Conservation (phyloP, 2,888 invertebrate species). For the Diarsia dahlii region DNA sequence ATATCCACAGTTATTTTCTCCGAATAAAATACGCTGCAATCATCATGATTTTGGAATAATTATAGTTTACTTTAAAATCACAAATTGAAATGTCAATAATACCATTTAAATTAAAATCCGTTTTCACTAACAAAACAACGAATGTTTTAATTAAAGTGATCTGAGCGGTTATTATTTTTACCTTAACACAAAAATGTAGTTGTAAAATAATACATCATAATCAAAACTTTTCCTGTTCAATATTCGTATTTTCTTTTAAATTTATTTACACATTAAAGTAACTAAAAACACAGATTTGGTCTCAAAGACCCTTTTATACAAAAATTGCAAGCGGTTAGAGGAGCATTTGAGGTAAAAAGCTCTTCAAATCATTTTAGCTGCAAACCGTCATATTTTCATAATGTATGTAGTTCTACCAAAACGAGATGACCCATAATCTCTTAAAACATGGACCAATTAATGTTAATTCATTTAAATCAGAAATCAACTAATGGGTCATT, state of each 20-base stretch:
- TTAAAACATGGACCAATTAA: neutral
- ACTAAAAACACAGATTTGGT: neutral
- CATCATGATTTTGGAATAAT: slow-evolving; percentile 21
- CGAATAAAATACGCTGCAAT: neutral
- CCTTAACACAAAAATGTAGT: neutral
- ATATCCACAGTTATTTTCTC: slow-evolving; percentile 4
- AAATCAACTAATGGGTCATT: no score
- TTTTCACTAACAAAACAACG: neutral
- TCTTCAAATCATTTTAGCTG: neutral
- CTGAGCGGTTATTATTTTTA: no score
- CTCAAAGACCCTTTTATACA: slow-evolving; percentile 2
- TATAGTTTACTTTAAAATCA: slow-evolving; percentile 4
- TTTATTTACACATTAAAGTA: neutral
- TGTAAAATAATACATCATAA: neutral
- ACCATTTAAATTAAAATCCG: neutral
- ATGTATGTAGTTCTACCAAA: neutral
- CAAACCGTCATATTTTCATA: neutral
- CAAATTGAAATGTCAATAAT: slow-evolving; percentile 12
- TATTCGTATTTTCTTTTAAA: neutral
- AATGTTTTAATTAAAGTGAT: neutral
- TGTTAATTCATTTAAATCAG: no score
- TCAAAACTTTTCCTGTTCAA: neutral
- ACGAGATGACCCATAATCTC: neutral
- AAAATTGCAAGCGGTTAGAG: neutral
- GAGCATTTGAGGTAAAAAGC: neutral